These are phyloP conservation scores for Paratrypauchen microcephalus DNA, from an alignment of 2,797 vertebrate species.

Conservation along the genomic window DNA sequence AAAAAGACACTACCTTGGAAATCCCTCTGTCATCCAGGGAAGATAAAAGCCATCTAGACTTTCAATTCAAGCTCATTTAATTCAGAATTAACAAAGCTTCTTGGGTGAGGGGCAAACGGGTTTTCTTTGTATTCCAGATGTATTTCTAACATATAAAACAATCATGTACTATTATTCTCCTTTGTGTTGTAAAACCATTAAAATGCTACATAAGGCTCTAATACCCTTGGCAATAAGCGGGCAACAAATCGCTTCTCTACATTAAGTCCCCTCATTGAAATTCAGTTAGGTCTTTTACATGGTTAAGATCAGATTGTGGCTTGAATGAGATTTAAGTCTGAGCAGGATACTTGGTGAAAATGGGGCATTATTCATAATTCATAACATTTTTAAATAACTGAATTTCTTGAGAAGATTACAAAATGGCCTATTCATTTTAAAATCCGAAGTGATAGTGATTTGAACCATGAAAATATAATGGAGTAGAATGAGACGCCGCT, in stretches of 20 bases:
- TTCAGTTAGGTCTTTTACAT: conserved; percentile 53
- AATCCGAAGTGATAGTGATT: conserved; percentile 25
- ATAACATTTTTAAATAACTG: conserved; percentile 63
- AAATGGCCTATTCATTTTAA: conserved; percentile 55
- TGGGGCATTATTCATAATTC: conserved; percentile 65
- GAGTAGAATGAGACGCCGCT: neutral
- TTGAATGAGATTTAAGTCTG: conserved; percentile 52
- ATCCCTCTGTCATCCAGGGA: no score
- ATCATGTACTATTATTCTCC: neutral
- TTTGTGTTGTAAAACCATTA: neutral
- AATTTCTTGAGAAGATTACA: conserved; percentile 62
- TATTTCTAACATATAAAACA: no score
- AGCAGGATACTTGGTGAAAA: conserved; percentile 47
- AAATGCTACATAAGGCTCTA: neutral
- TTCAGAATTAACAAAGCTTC: neutral
- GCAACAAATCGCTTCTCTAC: conserved; percentile 42
- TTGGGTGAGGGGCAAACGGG: neutral
- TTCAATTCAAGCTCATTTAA: neutral
- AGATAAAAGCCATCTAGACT: neutral
- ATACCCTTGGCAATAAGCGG: conserved; percentile 8
- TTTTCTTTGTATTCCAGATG: neutral
- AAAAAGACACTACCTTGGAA: no score
- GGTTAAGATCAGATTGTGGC: conserved; percentile 50
- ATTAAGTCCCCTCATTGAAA: conserved; percentile 60
- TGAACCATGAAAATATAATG: conserved; percentile 4